These are phyloP conservation scores for Thalpophila matura DNA, from an alignment of 2,888 invertebrate species.

Conservation along the genomic window DNA sequence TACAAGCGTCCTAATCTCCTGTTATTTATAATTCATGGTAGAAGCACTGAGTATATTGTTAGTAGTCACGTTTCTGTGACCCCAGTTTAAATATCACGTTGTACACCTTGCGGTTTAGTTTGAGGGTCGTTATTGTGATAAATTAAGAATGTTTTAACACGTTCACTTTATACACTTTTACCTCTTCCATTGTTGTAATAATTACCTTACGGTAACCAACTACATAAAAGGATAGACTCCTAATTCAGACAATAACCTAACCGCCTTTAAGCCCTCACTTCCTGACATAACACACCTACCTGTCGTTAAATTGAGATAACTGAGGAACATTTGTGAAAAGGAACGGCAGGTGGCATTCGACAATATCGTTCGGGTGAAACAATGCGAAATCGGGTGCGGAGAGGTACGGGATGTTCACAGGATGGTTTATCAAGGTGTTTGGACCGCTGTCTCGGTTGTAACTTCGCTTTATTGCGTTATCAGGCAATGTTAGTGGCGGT, in stretches of 20 bases:
- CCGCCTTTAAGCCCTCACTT: conserved; percentile 39
- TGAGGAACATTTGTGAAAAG: conserved; percentile 60
- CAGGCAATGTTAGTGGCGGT: conserved; percentile 59
- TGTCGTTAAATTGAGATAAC: conserved; percentile 66
- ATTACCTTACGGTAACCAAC: not conserved
- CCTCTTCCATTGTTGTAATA: not conserved
- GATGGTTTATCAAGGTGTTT: conserved; percentile 65
- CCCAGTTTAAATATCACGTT: conserved; percentile 45
- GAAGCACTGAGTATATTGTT: conserved; percentile 59
- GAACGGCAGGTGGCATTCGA: conserved; percentile 62
- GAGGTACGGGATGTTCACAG: conserved; percentile 49
- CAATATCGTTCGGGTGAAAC: conserved; percentile 62
- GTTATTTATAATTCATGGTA: conserved; percentile 64
- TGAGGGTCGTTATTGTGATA: conserved; percentile 17
- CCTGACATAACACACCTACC: conserved; percentile 65
- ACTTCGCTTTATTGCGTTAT: conserved; percentile 65
- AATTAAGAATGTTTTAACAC: conserved; percentile 3
- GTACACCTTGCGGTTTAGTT: conserved; percentile 37
- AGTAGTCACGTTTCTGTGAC: conserved; percentile 58
- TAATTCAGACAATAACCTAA: conserved; percentile 23
- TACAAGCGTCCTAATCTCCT: conserved; percentile 63
- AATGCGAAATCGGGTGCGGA: conserved; percentile 55
- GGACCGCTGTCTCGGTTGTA: conserved; percentile 60
- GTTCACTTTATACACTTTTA: not conserved
- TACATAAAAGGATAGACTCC: conserved; percentile 3